Evolutionary conservation across 2,797 vertebrate genomes (phyloP).

Genomic region (Danio choprae): DNA sequence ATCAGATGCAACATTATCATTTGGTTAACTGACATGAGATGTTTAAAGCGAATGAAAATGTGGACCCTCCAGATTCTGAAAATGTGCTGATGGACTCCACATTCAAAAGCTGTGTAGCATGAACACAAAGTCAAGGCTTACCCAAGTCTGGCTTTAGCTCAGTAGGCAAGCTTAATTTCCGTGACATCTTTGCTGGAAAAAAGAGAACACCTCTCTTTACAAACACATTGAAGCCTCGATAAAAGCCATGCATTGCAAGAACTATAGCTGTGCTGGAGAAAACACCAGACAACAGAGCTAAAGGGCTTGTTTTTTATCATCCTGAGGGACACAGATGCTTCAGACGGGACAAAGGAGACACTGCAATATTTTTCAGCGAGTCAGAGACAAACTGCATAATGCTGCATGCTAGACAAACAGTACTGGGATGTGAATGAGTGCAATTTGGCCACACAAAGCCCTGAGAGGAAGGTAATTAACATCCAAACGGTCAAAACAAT

Average conservation of each 20-base stretch:
- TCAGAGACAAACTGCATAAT: slow-evolving; percentile 54
- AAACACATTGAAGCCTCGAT: slow-evolving; percentile 74
- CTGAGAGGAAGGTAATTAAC: slow-evolving; percentile 68
- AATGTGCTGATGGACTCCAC: slow-evolving; percentile 63
- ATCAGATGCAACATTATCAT: neutral
- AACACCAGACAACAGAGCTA: slow-evolving; percentile 39
- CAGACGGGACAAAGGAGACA: slow-evolving; percentile 44
- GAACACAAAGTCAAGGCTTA: slow-evolving; percentile 87
- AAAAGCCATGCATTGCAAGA: slow-evolving; percentile 61
- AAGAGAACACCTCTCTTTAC: slow-evolving; percentile 93
- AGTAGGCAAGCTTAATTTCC: slow-evolving; percentile 99
- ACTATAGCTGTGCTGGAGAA: slow-evolving; percentile 20
- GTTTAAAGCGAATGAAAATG: slow-evolving; percentile 27
- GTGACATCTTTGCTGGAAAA: slow-evolving; percentile 99
- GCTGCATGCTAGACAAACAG: slow-evolving; percentile 62
- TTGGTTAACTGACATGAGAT: slow-evolving; percentile 37
- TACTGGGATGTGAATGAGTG: slow-evolving; percentile 34
- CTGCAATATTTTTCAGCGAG: slow-evolving; percentile 31
- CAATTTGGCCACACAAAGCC: slow-evolving; percentile 62
- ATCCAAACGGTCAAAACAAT: slow-evolving; percentile 63
- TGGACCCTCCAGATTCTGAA: slow-evolving; percentile 57
- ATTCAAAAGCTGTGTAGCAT: slow-evolving; percentile 73
- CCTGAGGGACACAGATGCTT: slow-evolving; percentile 30
- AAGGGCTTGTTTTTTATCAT: neutral
- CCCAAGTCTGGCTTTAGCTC: slow-evolving; percentile 99